Evolutionary conservation across 2,888 invertebrate species (phyloP), one percentile per base, ranked within the genome.

Genomic region (Cephus runcator): DNA sequence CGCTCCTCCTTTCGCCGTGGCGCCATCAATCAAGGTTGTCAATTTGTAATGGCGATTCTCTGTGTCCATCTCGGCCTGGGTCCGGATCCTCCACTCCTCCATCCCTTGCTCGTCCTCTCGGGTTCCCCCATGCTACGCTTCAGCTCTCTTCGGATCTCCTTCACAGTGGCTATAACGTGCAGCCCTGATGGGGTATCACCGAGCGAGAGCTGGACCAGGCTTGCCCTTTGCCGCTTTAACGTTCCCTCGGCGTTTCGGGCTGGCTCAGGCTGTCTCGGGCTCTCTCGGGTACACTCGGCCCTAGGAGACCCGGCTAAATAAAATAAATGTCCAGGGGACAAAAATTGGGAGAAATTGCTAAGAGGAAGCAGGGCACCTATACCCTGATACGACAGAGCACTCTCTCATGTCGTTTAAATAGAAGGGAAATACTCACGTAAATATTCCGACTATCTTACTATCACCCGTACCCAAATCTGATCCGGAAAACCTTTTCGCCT

Each of bases 1-100:
- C 84, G 83, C 85, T 82, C 83, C 83, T 82, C 81, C 82, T 82
- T 81, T 83, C 77, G 69, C 75, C 76, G 71, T 82, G 83, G 81
- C 88, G 89, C 91, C 92, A 93, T 93, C 92, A 92, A 93, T 93
- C 93, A 93, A 92, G 90, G 91, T 92, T 92, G 93, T 93, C 93
- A 93, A 92, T 92, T 92, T 92, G 92, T 92, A 92, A 92, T 92
- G 92, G 92, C 92, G 91, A 91, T 91, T 92, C 91, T 89, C 90
- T 87, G 88, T 90, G 91, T 90, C 90, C 91, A 90, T 91, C 90
- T 90, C 88, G 87, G 85, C 84, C 83, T 83, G 85, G 87, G 86
- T 87, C 87, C 88, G 81, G 86, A 85, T 85, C 75, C 77, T 73
- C 74, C 33, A 82, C 82, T 83, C 84, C 83, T 79, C 83, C 56